Percentiles rank a stretch among this genome's conserved stretches.
phyloP scores from a whole-genome alignment of 2,888 invertebrate genomes.

The Timema podura region DNA sequence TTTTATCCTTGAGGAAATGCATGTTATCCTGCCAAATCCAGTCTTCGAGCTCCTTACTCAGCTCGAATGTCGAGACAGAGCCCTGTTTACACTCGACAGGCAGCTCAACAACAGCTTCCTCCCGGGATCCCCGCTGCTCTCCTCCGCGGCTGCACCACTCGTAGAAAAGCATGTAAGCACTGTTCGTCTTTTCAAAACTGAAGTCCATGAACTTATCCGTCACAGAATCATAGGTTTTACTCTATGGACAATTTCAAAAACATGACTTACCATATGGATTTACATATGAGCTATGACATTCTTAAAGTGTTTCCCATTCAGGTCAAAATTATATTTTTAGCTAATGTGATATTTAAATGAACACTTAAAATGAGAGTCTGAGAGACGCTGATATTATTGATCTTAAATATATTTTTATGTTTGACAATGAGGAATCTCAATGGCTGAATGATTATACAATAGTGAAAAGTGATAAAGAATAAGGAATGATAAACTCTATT shows the following conservation, averaged over 20 bases:
- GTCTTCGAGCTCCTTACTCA: constrained; percentile 78
- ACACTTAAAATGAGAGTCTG: too few relatives aligned
- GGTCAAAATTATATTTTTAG: too few relatives aligned
- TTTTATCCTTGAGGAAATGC: constrained; percentile 91
- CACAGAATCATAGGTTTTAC: constrained; percentile 94
- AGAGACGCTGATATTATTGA: too few relatives aligned
- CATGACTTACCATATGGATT: too few relatives aligned
- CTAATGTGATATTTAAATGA: too few relatives aligned
- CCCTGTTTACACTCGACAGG: constrained; percentile 20
- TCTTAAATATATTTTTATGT: too few relatives aligned
- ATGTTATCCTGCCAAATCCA: constrained; percentile 98
- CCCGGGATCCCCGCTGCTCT: constrained; percentile 38
- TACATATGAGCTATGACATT: too few relatives aligned
- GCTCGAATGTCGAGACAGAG: constrained; percentile 47
- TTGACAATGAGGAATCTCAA: too few relatives aligned
- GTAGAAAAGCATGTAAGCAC: constrained; percentile 96
- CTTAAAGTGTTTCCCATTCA: too few relatives aligned
- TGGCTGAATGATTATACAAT: too few relatives aligned
- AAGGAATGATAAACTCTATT: too few relatives aligned
- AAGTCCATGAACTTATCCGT: constrained; percentile 97
- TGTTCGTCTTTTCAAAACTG: constrained; percentile 95
- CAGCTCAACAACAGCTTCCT: constrained; percentile 39
- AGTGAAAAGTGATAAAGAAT: too few relatives aligned
- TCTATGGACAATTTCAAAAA: constrained; percentile 53
- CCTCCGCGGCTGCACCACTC: constrained; percentile 61